Evolutionary conservation across 1,140 invertebrate genomes (phyloP), one percentile per base, ranked within the genome.

Genomic region (Hydropsyche tenuis): DNA sequence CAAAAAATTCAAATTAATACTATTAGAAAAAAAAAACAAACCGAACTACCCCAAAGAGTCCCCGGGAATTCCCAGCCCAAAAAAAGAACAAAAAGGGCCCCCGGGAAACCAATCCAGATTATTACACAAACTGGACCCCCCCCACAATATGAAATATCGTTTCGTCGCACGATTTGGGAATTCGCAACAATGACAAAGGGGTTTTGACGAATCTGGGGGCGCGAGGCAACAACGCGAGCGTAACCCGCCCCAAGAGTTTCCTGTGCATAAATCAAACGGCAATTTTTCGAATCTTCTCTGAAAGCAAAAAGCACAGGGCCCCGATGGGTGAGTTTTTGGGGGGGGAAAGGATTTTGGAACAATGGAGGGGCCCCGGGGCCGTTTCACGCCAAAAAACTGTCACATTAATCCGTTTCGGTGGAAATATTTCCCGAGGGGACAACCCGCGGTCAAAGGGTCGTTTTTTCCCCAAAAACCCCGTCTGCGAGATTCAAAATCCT

Each of bases 311-410:
- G 66, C 66, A 66, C 64, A 66, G 6, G 16, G 37, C 23, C n/a
- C n/a, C 25, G n/a, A 27, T 7, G n/a, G n/a, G n/a, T n/a, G n/a
- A n/a, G n/a, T n/a, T n/a, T n/a, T n/a, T n/a, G n/a, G n/a, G n/a
- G n/a, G n/a, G n/a, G n/a, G n/a, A 6, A 9, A 22, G 68, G 68
- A 70, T 56, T 56, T 56, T 18, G 51, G 25, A 46, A n/a, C 68
- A 70, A 70, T 70, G 51, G 68, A 18, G n/a, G n/a, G n/a, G 18
- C 6, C 22, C 45, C 66, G 27, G 22, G 45, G 16, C 68, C 68
- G 48, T 70, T 70, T 70, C 68, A 42, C 68, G 68, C 68, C 51
- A 25, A 70, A n/a, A n/a, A 70, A 70, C 68, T 70, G 68, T 70
- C 68, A 70, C 68, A 20, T 70, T 56, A 56, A 70, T 70, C 68